A percentile compares a stretch with the other conserved stretches of the same genome.
Conservation (phyloP, 2,888 invertebrate species). For the Cataglyphis albicans region DNA sequence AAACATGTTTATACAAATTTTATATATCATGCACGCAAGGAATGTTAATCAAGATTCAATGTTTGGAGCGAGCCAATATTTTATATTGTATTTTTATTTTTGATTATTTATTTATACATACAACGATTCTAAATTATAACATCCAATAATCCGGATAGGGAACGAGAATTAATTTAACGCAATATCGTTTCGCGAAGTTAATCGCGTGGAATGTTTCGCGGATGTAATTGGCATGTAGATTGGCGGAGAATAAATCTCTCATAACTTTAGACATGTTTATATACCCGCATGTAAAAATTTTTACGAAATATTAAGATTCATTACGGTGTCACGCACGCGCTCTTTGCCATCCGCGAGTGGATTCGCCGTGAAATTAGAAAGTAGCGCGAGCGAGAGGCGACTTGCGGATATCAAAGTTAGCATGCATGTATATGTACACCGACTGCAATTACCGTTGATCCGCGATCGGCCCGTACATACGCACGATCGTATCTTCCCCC, state of each 20-base stretch:
- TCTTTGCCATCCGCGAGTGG: slow-evolving; percentile 47
- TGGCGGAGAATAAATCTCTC: slow-evolving; percentile 9
- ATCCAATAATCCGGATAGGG: no score
- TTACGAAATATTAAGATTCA: slow-evolving; percentile 12
- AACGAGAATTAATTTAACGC: not conserved
- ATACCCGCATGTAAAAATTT: not conserved
- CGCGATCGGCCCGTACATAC: slow-evolving; percentile 61
- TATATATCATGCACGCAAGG: not conserved
- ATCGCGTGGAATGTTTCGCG: slow-evolving; percentile 23
- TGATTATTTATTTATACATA: not conserved
- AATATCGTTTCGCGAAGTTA: slow-evolving; percentile 14
- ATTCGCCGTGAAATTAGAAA: slow-evolving; percentile 73
- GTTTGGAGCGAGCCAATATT: not conserved
- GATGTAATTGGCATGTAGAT: slow-evolving; percentile 14
- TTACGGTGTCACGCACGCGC: slow-evolving; percentile 24
- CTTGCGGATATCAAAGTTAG: slow-evolving; percentile 60
- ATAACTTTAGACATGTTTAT: not conserved
- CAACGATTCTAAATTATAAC: not conserved
- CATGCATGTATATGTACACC: not conserved
- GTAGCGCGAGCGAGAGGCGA: slow-evolving; percentile 49
- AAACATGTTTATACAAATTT: not conserved
- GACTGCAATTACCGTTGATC: slow-evolving; percentile 67
- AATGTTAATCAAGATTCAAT: not conserved
- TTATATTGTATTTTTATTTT: not conserved
- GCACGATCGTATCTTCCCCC: slow-evolving; percentile 66